These are phyloP conservation scores for Callipepla squamata DNA, from an alignment of 2,113 vertebrate species.

Conservation along the genomic window DNA sequence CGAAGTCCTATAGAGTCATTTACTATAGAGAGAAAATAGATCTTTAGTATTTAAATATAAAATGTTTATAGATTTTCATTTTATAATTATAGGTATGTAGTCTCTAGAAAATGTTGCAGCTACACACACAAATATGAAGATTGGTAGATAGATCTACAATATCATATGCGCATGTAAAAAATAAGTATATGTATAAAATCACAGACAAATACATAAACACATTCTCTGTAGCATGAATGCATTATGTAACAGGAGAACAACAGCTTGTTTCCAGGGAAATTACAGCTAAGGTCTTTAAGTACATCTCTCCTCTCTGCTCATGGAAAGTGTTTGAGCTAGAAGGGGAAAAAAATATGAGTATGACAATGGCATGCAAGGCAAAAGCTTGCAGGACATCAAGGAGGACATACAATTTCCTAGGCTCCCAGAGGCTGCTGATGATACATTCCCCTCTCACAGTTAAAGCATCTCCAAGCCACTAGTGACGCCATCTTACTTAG, in stretches of 20 bases:
- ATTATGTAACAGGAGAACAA: neutral
- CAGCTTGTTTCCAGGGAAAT: neutral
- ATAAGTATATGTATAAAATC: neutral
- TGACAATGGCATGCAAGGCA: neutral
- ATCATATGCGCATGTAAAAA: neutral
- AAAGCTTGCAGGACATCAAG: neutral
- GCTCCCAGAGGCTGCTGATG: neutral
- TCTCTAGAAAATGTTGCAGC: neutral
- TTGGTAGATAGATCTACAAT: neutral
- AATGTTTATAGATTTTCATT: neutral
- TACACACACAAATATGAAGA: neutral
- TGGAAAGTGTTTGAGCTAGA: neutral
- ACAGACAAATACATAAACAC: fast-evolving
- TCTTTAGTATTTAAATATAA: neutral
- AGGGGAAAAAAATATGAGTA: neutral
- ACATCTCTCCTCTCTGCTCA: neutral
- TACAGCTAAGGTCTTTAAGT: neutral
- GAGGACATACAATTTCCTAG: neutral
- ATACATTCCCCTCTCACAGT: neutral
- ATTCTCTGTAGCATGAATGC: neutral
- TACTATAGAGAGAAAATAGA: neutral
- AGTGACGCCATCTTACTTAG: neutral
- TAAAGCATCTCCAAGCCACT: neutral
- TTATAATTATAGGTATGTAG: neutral
- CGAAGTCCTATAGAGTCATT: neutral